Base-by-base conservation (phyloP, 2,888 invertebrate genomes). In the Rhogogaster chlorosoma region DNA sequence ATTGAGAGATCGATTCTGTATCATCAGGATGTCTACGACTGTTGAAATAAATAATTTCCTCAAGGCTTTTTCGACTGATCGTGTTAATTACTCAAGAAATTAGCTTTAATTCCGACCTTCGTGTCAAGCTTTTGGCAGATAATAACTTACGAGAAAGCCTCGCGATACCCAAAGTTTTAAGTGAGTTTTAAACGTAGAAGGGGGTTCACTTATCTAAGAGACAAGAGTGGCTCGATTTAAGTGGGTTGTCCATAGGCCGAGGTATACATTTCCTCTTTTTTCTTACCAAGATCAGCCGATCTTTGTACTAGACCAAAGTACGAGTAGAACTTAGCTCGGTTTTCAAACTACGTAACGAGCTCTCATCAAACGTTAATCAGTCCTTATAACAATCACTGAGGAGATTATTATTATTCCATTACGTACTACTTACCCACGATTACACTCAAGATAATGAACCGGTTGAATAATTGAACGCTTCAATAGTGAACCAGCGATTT, bases 151-250 rank as follows among this genome's bases (percentile, higher is more conserved):
- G 22, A 57, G 57, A 57, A 61, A 80, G 78, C 61, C 61, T 36
- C 5, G 22, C 38, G 78, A 80, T 61, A 61, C 61, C 45, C 6
- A 36, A 80, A 80, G 78, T 80, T 80, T 80, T 61, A 61, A 80
- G 78, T 80, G 78, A 61, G 61, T 80, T 80, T 80, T 80, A 80
- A 80, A 36, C 38, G 22, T 22, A 38, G 71, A 71, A 22, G 38
- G 36, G 70, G 9, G 71, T 80, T 61, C 57, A 9, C 22, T 61
- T 80, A 80, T 38, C 78, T 12, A 45, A 38, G 71, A 71, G 71
- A 38, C 71, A 22, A 42, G 71, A 71, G 36, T 38, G 71, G 10
- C 38, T 29, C n/a, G 71, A 71, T 71, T 42, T 42, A 15, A 67
- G 15, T 15, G 6, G 67, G 67, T 67, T 26, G 32, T 67, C 67